phyloP scores from a whole-genome alignment of 1,140 invertebrate genomes.

The Apis cerana region DNA sequence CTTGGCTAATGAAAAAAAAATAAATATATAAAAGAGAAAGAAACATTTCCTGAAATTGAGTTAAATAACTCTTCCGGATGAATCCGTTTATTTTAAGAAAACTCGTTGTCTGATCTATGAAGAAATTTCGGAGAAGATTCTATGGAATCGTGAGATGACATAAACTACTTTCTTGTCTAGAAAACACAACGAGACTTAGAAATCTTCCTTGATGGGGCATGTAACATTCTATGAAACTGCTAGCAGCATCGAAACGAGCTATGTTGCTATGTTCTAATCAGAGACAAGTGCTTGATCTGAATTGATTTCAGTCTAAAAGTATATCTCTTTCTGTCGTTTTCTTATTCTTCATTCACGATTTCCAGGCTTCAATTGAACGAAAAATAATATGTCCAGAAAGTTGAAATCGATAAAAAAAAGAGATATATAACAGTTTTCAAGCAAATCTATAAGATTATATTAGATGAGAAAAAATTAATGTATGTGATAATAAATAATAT shows the following conservation, averaged over 20 bases:
- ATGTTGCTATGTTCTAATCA: conserved; percentile 60
- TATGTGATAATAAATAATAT: too few relatives aligned
- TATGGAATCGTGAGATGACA: conserved; percentile 28
- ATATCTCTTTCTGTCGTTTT: conserved; percentile 45
- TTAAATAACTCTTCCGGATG: conserved; percentile 16
- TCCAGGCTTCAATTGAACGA: background rate
- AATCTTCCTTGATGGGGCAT: conserved; percentile 40
- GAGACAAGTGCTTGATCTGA: conserved; percentile 59
- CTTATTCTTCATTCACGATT: conserved; percentile 22
- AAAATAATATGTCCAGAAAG: conserved; percentile 29
- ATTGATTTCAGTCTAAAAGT: conserved; percentile 59
- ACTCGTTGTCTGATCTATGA: conserved; percentile 16
- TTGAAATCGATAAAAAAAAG: too few relatives aligned
- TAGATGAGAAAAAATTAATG: background rate
- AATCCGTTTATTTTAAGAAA: background rate
- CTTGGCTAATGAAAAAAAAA: background rate
- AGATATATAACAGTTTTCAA: background rate
- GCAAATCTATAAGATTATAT: background rate
- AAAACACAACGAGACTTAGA: conserved; percentile 45
- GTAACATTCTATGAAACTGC: conserved; percentile 53
- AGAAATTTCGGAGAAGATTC: conserved; percentile 41
- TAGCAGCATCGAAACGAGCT: conserved; percentile 34
- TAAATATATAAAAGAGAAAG: background rate
- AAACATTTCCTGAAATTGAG: background rate
- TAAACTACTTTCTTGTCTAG: conserved; percentile 52